Conservation (phyloP, 37 sponge, comb jelly and placozoan species). For the Diacarnus erythraeanus region DNA sequence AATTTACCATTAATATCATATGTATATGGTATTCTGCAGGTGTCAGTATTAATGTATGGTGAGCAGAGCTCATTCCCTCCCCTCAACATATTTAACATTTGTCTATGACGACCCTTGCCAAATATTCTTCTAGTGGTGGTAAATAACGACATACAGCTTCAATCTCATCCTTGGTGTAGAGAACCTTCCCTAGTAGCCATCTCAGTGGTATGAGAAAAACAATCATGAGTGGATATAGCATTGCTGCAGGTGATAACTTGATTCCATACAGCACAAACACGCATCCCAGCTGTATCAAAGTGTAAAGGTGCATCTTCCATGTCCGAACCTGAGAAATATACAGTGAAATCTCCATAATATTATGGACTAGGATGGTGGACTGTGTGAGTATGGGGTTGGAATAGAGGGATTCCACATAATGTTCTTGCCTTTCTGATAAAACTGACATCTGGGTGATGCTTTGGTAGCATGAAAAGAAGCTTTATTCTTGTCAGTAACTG, state of each 20-base stretch:
- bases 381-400: background rate
- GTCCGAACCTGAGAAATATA: conserved; percentile 60
- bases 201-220: conserved; percentile 51
- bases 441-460: conserved; percentile 61
- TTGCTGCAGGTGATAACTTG: conserved; percentile 55
- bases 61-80: too few relatives aligned
- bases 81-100: too few relatives aligned
- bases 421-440: conserved; percentile 51
- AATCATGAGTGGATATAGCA: conserved; percentile 59
- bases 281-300: conserved; percentile 45
- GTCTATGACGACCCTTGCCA: too few relatives aligned
- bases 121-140: too few relatives aligned
- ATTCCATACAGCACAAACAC: conserved; percentile 57
- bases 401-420: background rate
- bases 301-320: conserved; percentile 66
- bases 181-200: conserved; percentile 29
- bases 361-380: background rate
- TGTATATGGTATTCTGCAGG: too few relatives aligned
- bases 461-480: conserved; percentile 60
- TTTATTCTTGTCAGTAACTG: conserved; percentile 57
- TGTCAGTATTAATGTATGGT: too few relatives aligned
- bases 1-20: too few relatives aligned
- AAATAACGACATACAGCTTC: conserved; percentile 76
- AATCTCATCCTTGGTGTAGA: conserved; percentile 58
- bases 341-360: background rate